phyloP scores from a whole-genome alignment of 53 echinoderm and acorn worm species.

The Paracentrotus lividus region DNA sequence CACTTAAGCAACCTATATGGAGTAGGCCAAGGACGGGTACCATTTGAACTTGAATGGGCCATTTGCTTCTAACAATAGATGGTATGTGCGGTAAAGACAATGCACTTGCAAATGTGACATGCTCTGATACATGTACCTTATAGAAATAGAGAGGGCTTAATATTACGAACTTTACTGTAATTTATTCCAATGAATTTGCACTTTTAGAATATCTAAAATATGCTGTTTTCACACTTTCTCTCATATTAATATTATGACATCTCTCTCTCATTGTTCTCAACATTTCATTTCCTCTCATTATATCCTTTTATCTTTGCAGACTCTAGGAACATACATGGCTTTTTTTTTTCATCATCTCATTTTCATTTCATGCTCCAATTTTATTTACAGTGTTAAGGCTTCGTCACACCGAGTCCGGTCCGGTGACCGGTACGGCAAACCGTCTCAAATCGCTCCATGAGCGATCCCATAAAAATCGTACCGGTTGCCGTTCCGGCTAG shows the following conservation, averaged over 20 bases:
- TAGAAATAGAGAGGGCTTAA: too few species aligned
- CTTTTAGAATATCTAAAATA: background rate
- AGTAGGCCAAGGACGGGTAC: constrained; percentile 38
- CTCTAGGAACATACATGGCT: too few species aligned
- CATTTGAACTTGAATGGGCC: background rate
- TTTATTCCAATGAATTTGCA: background rate
- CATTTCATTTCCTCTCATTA: background rate
- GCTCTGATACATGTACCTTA: constrained; percentile 33
- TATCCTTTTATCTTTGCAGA: background rate
- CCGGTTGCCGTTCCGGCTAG: too few species aligned
- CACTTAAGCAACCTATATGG: background rate
- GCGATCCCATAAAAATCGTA: too few species aligned
- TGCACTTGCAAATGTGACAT: background rate
- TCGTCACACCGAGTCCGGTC: too few species aligned
- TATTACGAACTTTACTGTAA: background rate
- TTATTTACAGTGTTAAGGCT: too few species aligned
- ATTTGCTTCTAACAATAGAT: background rate
- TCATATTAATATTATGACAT: background rate
- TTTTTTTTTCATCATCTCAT: too few species aligned
- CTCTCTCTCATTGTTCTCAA: background rate
- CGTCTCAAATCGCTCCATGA: too few species aligned
- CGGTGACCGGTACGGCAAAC: too few species aligned
- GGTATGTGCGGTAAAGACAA: constrained; percentile 41
- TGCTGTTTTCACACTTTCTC: background rate
- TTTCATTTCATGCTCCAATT: too few species aligned